Evolutionary conservation across 2,113 vertebrate species (phyloP), one percentile per base, ranked within the genome.

Genomic region (Meleagris gallopavo): DNA sequence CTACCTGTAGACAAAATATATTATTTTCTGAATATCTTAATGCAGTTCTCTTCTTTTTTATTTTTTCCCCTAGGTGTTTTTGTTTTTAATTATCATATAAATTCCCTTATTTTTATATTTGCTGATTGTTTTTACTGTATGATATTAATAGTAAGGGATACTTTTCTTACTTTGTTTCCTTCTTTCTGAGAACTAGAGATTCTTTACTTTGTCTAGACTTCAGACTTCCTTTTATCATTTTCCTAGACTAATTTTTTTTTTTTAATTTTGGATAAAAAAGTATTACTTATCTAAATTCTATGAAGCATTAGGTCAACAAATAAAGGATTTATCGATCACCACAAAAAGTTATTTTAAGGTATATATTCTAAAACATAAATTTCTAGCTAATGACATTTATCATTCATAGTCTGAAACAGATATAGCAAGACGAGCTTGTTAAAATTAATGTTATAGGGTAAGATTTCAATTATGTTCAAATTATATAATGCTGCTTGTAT

Each of bases 291-390:
- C 32, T 57, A 74, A 82, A 17, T 57, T 46, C 32, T 82, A 15
- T 41, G n/a, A 65, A 72, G 9, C 58, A 70, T 36, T 90, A 75
- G 91, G 27, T 69, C 38, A 94, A 64, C 25, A 78, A 38, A 32
- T 70, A 86, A 92, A 75, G 30, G 60, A 40, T 32, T 15, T 30
- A 45, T 67, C n/a, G 85, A 25, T 83, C 15, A 38, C 1, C 43
- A 70, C 38, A 93, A 86, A 34, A 54, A 46, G 24, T 84, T 79
- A n/a, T 82, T 93, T 90, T 71, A 86, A 61, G 50, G n/a, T n/a
- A n/a, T n/a, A n/a, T n/a, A n/a, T 90, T 74, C 85, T 91, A 43
- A 94, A 93, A 46, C 14, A 66, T 45, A 89, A 65, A 76, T 72
- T 92, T 17, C 30, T 89, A 95, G 82, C 36, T 93, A 48, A 71